Base-by-base conservation (phyloP, 92 coral and sea anemone species). In the Parazoanthus swiftii region DNA sequence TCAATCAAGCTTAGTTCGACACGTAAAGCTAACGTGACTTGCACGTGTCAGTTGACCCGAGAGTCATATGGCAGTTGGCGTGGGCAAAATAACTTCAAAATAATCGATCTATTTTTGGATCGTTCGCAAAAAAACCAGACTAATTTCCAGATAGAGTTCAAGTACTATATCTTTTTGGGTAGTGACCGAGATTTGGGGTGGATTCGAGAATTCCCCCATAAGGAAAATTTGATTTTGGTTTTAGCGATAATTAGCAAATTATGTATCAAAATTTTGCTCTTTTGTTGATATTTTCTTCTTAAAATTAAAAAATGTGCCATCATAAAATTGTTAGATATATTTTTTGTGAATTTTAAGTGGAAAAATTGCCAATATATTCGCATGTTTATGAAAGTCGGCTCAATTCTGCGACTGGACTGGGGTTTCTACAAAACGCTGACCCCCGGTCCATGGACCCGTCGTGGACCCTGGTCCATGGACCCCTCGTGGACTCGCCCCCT, bases 11-110 rank as follows among this genome's bases (percentile, higher is more conserved):
- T n/a, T n/a, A n/a, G n/a, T n/a, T n/a, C n/a, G n/a, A n/a, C n/a
- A n/a, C n/a, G n/a, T n/a, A n/a, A n/a, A n/a, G n/a, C 88, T 54
- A 81, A 58, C 71, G 68, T 81, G 85, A 81, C 85, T 81, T 81
- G 65, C 85, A 81, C 85, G 20, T 50, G 85, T 79, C 51, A 39
- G 23, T 44, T 79, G 84, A 79, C 65, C 74, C 74, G 74, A 68
- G 74, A 38, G 65, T 38, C 63, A 79, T n/a, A 5, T 79, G 43
- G 70, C 70, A 81, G 85, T 81, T 81, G n/a, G n/a, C n/a, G n/a
- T n/a, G n/a, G n/a, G n/a, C n/a, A n/a, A n/a, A n/a, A n/a, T n/a
- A n/a, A n/a, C n/a, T n/a, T n/a, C n/a, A n/a, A n/a, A n/a, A n/a
- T n/a, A n/a, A n/a, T n/a, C n/a, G n/a, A n/a, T n/a, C n/a, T n/a